Evolutionary conservation across 2,888 invertebrate species (phyloP), one percentile per base, ranked within the genome.

Genomic region (Acronicta alni): DNA sequence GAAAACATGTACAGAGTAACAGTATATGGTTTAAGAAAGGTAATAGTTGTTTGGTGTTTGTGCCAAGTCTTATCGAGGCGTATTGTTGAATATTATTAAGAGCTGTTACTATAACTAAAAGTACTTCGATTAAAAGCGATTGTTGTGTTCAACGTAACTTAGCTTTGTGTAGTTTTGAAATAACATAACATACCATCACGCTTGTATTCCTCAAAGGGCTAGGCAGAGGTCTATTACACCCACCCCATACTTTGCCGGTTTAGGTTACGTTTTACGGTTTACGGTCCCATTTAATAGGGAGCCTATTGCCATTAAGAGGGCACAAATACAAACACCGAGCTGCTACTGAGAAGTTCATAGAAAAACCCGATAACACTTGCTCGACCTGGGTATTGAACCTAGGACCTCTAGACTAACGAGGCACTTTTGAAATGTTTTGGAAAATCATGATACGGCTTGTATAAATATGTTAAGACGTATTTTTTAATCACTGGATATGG

Each of bases 21-120:
- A 17, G 18, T 37, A 26, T 1, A 17, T 14, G 49, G 53, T 52
- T 66, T 35, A 68, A 72, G 44, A 72, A 72, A 72, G 48, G 61
- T 56, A 67, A 72, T 72, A 72, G 46, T 61, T 56, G 42, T 53
- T 59, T 59, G 47, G 63, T 70, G 69, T 72, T 70, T 72, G 69
- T 67, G 46, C 35, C 44, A 62, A 57, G 38, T 55, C 73, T 73
- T 70, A 70, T 70, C 69, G 68, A 55, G 54, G 57, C 53, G 46
- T 55, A 56, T 72, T 73, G 73, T 73, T 72, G 57, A 68, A 68
- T 72, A 75, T 72, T 73, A 72, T 72, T 68, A 59, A 72, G 71
- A 52, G 69, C 64, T 73, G 68, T 72, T 67, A 56, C 72, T 73
- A 64, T 54, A 67, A 61, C 59, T 67, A 67, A 60, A 64, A 64